Percentiles rank a stretch among this genome's conserved stretches.
Evolutionary conservation across 1,140 invertebrate species (phyloP).

Genomic region (Bemisia tabaci): DNA sequence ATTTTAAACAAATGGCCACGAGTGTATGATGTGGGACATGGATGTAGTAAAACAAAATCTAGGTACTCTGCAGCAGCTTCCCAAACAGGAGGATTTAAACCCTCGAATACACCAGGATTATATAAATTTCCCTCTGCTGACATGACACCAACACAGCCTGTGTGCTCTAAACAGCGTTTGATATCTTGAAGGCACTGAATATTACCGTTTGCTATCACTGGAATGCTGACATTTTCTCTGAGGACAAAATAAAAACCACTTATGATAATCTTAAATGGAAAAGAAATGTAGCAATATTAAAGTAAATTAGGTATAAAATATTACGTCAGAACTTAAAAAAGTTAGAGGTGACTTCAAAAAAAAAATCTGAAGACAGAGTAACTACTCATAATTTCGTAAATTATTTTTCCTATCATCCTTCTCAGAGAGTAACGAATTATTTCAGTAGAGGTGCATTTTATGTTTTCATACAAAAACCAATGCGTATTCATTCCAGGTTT

Average conservation of each 20-base stretch:
- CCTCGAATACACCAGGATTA: conserved; percentile 83
- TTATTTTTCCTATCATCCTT: no score
- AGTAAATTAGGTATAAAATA: no score
- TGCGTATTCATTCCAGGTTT: no score
- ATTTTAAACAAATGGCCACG: conserved; percentile 95
- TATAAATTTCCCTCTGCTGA: conserved; percentile 87
- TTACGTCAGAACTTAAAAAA: no score
- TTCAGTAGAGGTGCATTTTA: no score
- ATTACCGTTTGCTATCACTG: conserved; percentile 96
- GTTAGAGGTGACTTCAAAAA: no score
- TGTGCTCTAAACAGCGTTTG: conserved; percentile 66
- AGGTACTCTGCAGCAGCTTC: conserved; percentile 83
- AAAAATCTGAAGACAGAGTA: no score
- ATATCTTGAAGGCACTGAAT: conserved; percentile 86
- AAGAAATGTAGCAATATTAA: no score
- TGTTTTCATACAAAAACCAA: no score
- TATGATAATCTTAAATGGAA: no score
- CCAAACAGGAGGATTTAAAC: conserved; percentile 63
- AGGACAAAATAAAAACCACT: conserved; percentile 26
- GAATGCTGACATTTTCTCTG: conserved; percentile 73
- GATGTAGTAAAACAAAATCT: conserved; percentile 63
- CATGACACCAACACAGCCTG: conserved; percentile 80
- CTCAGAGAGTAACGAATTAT: no score
- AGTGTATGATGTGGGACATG: conserved; percentile 78
- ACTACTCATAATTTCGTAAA: no score